phyloP scores from a whole-genome alignment of 1,140 invertebrate species.

The Zelostemma sp. region DNA sequence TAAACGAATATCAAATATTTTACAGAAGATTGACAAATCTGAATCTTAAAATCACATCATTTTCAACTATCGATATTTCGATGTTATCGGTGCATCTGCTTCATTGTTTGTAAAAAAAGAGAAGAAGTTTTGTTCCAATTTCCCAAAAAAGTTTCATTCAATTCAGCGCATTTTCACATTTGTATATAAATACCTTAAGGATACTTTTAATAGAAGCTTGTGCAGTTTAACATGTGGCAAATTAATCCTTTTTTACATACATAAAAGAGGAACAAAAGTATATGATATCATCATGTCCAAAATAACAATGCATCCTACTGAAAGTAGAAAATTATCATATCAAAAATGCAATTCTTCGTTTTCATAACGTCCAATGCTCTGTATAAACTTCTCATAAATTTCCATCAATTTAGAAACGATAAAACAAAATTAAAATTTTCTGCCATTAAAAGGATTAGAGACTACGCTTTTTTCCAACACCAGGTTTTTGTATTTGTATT shows the following conservation, averaged over 20 bases:
- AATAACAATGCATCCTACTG: slow-evolving; percentile 5
- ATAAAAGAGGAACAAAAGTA: background rate
- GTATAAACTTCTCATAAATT: no score
- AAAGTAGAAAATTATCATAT: no score
- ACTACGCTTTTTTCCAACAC: slow-evolving; percentile 15
- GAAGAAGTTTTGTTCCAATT: slow-evolving; percentile 20
- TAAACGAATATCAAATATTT: slow-evolving; percentile 3
- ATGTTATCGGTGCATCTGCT: slow-evolving; percentile 7
- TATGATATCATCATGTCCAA: slow-evolving; percentile 7
- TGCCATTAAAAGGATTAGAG: slow-evolving; percentile 29
- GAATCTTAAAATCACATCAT: slow-evolving; percentile 9
- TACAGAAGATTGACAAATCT: slow-evolving; percentile 5
- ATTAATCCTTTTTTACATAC: slow-evolving; percentile 46
- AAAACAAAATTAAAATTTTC: no score
- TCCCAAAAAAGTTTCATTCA: no score
- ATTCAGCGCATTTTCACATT: slow-evolving; percentile 16
- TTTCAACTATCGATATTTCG: slow-evolving; percentile 18
- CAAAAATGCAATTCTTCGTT: no score
- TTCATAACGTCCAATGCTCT: no score
- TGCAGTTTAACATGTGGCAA: slow-evolving; percentile 31
- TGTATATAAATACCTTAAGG: slow-evolving; percentile 38
- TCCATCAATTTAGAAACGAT: no score
- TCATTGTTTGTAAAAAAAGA: slow-evolving; percentile 14
- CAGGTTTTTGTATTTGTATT: no score
- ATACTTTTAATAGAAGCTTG: slow-evolving; percentile 36